phyloP scores from a whole-genome alignment of 2,113 vertebrate genomes.

The Salminus brasiliensis region DNA sequence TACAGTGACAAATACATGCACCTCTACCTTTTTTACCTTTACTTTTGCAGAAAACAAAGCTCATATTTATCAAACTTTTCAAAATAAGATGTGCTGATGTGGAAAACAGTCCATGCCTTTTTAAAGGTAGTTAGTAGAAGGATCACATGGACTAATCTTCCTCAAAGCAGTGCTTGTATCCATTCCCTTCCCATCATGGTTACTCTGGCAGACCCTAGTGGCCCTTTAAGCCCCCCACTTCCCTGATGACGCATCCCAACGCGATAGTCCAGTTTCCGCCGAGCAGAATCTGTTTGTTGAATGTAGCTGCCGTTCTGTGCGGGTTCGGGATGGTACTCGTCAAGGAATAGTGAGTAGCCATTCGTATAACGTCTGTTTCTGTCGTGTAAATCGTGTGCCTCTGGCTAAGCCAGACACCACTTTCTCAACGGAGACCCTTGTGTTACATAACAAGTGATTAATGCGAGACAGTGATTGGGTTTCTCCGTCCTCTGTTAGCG shows the following conservation, averaged over 20 bases:
- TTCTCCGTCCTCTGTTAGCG: constrained; percentile 32
- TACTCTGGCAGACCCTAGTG: not conserved
- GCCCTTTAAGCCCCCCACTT: constrained; percentile 31
- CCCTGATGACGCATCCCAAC: constrained; percentile 30
- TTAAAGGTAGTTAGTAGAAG: no score
- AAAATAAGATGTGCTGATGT: no score
- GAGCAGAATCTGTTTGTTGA: constrained; percentile 54
- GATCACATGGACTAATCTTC: no score
- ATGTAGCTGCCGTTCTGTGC: constrained; percentile 55
- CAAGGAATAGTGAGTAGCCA: constrained; percentile 62
- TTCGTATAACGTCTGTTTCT: not conserved
- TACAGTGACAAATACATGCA: no score
- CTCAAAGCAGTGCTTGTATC: no score
- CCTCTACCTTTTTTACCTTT: no score
- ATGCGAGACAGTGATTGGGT: constrained; percentile 39
- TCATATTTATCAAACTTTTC: no score
- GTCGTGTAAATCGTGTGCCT: not conserved
- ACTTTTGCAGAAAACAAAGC: no score
- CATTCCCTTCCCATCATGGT: constrained; percentile 46
- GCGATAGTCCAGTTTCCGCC: constrained; percentile 54
- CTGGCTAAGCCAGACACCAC: not conserved
- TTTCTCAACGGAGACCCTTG: not conserved
- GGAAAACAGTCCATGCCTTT: no score
- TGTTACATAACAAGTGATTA: constrained; percentile 13
- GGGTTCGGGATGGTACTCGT: constrained; percentile 62